Evolutionary conservation across 2,797 vertebrate genomes (phyloP), one percentile per base, ranked within the genome.

Genomic region (Labeo calbasu): DNA sequence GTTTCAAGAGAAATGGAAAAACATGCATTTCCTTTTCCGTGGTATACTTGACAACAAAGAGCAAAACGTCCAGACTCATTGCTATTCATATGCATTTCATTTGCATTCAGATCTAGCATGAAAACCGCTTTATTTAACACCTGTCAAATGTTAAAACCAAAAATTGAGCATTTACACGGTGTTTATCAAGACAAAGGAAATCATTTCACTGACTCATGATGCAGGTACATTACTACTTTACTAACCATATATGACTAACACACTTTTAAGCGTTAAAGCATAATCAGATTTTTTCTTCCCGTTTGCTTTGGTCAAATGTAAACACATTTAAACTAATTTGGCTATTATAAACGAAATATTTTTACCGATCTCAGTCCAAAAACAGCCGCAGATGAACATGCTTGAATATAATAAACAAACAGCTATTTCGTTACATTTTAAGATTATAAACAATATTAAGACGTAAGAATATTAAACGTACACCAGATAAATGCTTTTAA

Each of bases 211-310:
- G 57, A 21, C 2, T 73, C 8, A 17, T 28, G 17, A 36, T 11
- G 14, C 23, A 28, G 61, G 7, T 9, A 25, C 1, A 23, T n/a
- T 14, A 51, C 3, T 53, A 5, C 48, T 63, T 36, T 15, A 25
- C 71, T n/a, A 25, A 13, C 1, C 4, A 51, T 25, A 43, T 7
- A 4, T 28, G 11, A n/a, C 19, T 46, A n/a, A 73, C 25, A 73
- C 15, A 51, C 71, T 19, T 19, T 12, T 0, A 4, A 25, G 2
- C 0, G 25, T 23, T 23, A 48, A 70, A 23, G 6, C 68, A 15
- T 14, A 48, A 23, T 2, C n/a, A 2, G 6, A 2, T 46, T 13
- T 46, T 8, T 9, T 2, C n/a, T 17, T 0, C 2, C 1, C 13
- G 12, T 3, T 21, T 8, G 23, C 11, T 71, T 25, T 9, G 8